Evolutionary conservation across 2,113 vertebrate species (phyloP), one percentile per base, ranked within the genome.

Genomic region (Megaptera novaeangliae): DNA sequence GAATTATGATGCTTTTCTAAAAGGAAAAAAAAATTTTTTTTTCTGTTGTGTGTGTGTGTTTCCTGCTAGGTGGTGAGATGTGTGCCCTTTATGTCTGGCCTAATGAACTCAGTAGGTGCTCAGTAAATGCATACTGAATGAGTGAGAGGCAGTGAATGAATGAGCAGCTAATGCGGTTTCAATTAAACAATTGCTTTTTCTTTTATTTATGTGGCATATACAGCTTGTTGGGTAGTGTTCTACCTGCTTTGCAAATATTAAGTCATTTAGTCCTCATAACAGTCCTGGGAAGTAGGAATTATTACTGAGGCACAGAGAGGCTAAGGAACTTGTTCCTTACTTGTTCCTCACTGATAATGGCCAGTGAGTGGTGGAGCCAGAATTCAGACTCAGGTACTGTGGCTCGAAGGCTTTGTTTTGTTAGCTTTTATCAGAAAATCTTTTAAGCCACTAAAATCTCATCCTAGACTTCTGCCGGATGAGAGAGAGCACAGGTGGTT

Each of bases 161-260:
- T 55, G 68, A 39, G 8, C 41, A 78, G 44, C 29, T n/a, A 77
- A 71, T 83, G 75, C 25, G 78, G 10, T 59, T 88, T 93, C 61
- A 88, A 3, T 78, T 81, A 90, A 75, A 80, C 29, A 81, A 31
- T 71, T 68, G 49, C 59, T 66, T 94, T 59, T 7, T 11, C 68
- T 91, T 64, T 52, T 31, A 52, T 77, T 78, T 94, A 81, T 55
- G 55, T 61, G 46, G 46, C 3, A 21, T 13, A 9, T 68, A 31
- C 36, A 61, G 44, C n/a, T 64, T 87, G 46, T 41, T 36, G 9
- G 39, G 14, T 23, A 27, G 23, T 75, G 27, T 61, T 81, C 74
- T 93, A 18, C 25, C 39, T 95, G 85, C 74, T 93, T 96, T 74
- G 59, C 81, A 85, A 93, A 93, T 82, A n/a, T 63, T 46, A 59